Conservation (phyloP, 2,113 vertebrate genomes). For the Cololabis saira region DNA sequence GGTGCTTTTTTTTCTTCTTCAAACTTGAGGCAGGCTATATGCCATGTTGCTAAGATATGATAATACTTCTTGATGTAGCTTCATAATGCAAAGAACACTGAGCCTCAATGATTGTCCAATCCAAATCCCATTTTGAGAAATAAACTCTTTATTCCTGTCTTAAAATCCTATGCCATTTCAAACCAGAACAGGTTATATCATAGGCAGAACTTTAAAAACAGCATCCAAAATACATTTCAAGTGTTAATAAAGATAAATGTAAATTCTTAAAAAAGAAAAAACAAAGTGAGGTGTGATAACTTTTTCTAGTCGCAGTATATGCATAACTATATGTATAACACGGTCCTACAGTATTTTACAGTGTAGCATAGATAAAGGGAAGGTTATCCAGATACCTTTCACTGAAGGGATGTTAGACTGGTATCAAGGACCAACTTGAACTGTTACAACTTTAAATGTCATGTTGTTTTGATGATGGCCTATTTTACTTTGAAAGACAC, state of each 20-base stretch:
- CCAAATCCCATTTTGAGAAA: not conserved
- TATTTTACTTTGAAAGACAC: conserved; percentile 7
- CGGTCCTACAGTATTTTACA: not conserved
- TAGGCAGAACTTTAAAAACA: too few species aligned
- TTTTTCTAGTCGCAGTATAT: conserved; percentile 11
- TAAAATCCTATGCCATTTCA: too few species aligned
- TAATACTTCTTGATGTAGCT: not conserved
- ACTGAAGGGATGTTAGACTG: not conserved
- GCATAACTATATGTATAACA: not conserved
- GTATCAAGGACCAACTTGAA: conserved; percentile 26
- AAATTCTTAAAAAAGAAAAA: not conserved
- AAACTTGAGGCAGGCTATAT: too few species aligned
- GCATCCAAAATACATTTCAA: too few species aligned
- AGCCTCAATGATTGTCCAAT: not conserved
- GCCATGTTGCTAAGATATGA: not conserved
- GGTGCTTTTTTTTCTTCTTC: too few species aligned
- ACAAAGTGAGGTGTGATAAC: not conserved
- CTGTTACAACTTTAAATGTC: conserved; percentile 12
- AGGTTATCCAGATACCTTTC: not conserved
- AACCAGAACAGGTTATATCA: too few species aligned
- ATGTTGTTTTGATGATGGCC: conserved; percentile 6
- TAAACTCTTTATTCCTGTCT: too few species aligned
- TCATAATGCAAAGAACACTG: not conserved
- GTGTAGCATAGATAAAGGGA: not conserved
- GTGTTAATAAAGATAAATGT: too few species aligned